phyloP scores from a whole-genome alignment of 1,140 invertebrate genomes.

The Ylistrum balloti region DNA sequence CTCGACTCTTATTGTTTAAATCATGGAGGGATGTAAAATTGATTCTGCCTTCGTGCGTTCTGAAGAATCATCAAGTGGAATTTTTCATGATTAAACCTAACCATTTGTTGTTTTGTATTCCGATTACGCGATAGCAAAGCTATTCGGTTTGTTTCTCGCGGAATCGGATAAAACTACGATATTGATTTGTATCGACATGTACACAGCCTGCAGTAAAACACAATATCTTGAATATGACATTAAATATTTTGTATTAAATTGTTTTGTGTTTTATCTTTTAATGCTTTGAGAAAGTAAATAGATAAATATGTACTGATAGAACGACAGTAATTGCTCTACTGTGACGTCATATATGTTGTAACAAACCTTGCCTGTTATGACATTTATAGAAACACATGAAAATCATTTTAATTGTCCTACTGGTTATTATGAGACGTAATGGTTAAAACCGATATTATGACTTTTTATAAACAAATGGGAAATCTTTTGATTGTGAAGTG shows the following conservation, averaged over 20 bases:
- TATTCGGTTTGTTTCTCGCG: neutral
- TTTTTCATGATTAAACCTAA: slow-evolving; percentile 30
- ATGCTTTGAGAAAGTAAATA: neutral
- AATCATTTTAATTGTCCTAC: neutral
- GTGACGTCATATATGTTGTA: neutral
- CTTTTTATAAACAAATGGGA: neutral
- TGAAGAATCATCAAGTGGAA: neutral
- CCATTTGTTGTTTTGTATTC: neutral
- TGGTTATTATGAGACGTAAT: neutral
- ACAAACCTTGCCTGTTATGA: neutral
- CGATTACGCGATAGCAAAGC: neutral
- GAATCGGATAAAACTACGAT: neutral
- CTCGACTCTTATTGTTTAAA: neutral
- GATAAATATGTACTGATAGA: slow-evolving; percentile 27
- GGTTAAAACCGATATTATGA: neutral
- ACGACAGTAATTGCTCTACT: neutral
- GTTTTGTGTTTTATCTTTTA: slow-evolving; percentile 27
- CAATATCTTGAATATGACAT: neutral
- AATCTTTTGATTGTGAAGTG: neutral
- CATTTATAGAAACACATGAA: neutral
- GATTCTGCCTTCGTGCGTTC: neutral
- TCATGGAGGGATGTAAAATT: neutral
- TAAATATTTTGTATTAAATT: slow-evolving; percentile 41
- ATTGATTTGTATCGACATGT: slow-evolving; percentile 17
- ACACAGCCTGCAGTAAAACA: neutral